Evolutionary conservation across 2,113 vertebrate genomes (phyloP).

Genomic region (Gobius niger): DNA sequence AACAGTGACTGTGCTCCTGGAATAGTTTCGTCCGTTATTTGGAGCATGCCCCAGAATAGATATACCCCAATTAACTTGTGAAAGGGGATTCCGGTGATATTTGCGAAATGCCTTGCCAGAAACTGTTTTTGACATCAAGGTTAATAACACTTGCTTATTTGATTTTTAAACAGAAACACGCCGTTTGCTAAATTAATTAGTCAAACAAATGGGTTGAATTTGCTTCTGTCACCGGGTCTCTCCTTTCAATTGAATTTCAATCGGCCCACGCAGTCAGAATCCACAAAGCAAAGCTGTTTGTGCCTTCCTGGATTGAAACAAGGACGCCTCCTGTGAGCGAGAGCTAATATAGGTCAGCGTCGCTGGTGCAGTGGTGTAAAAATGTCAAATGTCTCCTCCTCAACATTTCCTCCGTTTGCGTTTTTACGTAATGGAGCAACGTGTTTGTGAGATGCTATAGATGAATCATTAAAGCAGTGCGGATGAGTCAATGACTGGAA

Average conservation of each 20-base stretch:
- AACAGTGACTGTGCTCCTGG: constrained; percentile 7
- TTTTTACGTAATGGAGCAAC: constrained; percentile 63
- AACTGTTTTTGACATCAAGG: not conserved
- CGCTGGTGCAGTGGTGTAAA: constrained; percentile 43
- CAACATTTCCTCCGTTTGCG: constrained; percentile 57
- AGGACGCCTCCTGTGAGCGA: constrained; percentile 40
- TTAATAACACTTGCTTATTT: constrained; percentile 21
- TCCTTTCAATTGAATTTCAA: constrained; percentile 53
- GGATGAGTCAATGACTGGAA: constrained; percentile 42
- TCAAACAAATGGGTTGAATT: constrained; percentile 25
- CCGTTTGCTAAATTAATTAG: constrained; percentile 10
- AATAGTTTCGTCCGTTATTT: not conserved
- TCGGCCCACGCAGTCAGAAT: constrained; percentile 15
- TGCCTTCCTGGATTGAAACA: constrained; percentile 37
- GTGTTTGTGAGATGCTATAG: constrained; percentile 28
- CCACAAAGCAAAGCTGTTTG: constrained; percentile 27
- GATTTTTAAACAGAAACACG: constrained; percentile 13
- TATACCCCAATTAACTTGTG: constrained; percentile 7
- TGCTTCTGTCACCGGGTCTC: constrained; percentile 23
- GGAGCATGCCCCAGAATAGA: constrained; percentile 5
- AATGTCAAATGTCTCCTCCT: constrained; percentile 48
- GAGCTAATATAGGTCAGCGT: constrained; percentile 69
- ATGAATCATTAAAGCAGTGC: constrained; percentile 49
- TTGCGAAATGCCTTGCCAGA: not conserved
- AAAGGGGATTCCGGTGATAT: not conserved